Evolutionary conservation across 2,888 invertebrate species (phyloP), one percentile per base, ranked within the genome.

Genomic region (Dioctria rufipes): DNA sequence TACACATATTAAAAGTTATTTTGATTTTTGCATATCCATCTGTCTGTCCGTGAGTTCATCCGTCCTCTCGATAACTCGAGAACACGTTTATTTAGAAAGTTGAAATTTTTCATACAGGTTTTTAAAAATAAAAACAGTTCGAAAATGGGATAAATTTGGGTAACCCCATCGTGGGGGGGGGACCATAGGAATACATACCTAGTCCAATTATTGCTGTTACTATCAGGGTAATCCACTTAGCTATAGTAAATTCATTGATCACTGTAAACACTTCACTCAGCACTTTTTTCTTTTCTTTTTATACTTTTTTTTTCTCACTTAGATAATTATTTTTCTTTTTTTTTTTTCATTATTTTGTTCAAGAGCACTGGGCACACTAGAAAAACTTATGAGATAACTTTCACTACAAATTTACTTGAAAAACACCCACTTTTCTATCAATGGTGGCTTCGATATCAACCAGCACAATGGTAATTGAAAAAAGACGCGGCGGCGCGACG

Each of bases 191-290:
- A 84, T 84, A 86, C 88, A 88, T 85, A 88, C 88, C 87, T 78
- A 86, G 84, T 73, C 85, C 84, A 84, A 86, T 25, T 25, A 25
- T 85, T 81, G 86, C 85, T 83, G 87, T 87, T 85, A 86, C 86
- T 83, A 86, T 85, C 83, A 88, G 84, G 82, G 85, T 87, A 84
- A 88, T 86, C 88, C 88, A 88, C 85, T 88, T 87, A 61, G 86
- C 85, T 84, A 86, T 86, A 82, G 86, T 84, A 85, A 86, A 86
- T 86, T 84, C 85, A n/a, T 69, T 67, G 63, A 40, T 65, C 77
- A 69, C 60, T 43, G 46, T 5, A 69, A 78, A 42, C 73, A 81
- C 75, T 81, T 42, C 80, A 81, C 75, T 81, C 49, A 40, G 37
- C 40, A 42, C 51, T 66, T 58, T 61, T 25, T 58, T 25, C 37